Conservation (phyloP, 2,113 vertebrate species). For the Anseranas semipalmata region DNA sequence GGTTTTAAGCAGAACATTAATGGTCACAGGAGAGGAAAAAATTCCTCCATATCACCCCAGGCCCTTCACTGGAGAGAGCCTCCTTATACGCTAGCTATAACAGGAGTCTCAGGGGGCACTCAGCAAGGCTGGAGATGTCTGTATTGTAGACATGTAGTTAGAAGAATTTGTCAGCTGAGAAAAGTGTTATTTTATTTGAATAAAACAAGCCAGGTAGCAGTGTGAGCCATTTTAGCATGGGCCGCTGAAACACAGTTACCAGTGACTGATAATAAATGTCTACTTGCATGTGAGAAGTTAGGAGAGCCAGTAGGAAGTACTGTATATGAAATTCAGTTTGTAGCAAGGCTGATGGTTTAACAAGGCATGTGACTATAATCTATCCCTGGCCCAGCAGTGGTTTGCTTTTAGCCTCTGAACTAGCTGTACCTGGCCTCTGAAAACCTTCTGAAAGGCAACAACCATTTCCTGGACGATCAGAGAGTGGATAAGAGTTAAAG, state of each 20-base stretch:
- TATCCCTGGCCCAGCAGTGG: background rate
- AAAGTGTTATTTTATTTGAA: background rate
- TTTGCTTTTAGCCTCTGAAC: background rate
- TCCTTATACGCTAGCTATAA: accelerated
- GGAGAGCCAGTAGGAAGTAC: background rate
- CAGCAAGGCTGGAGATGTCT: background rate
- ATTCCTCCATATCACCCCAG: background rate
- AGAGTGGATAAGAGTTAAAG: background rate
- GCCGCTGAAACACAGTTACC: background rate
- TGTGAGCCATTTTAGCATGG: background rate
- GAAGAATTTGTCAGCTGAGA: background rate
- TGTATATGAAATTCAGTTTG: background rate
- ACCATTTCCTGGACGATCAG: background rate
- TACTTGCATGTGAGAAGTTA: background rate
- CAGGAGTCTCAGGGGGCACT: background rate
- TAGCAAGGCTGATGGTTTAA: background rate
- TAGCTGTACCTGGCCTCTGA: background rate
- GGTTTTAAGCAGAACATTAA: background rate
- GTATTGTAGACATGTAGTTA: background rate
- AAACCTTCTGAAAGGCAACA: background rate
- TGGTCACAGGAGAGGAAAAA: background rate
- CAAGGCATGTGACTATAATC: background rate
- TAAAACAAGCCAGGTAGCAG: background rate
- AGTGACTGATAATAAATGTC: background rate
- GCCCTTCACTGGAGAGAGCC: background rate